These are phyloP conservation scores for Parambassis ranga DNA, from an alignment of 2,797 vertebrate species.

Conservation along the genomic window DNA sequence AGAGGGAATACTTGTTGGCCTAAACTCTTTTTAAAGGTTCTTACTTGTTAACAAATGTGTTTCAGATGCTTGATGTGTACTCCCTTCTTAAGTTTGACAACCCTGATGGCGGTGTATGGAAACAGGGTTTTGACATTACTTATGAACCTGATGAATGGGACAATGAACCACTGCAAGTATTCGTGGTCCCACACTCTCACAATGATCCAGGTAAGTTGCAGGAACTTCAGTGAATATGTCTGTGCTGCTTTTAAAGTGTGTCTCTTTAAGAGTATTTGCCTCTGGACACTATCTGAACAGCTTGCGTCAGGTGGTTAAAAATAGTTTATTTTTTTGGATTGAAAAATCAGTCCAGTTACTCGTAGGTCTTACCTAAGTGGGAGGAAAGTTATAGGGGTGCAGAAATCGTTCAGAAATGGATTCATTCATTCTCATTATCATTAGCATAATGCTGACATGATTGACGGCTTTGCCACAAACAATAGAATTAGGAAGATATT, in stretches of 20 bases:
- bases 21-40: too few species aligned
- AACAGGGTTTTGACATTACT: conserved; percentile 97
- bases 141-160: conserved; percentile 92
- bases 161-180: conserved; percentile 88
- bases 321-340: neutral
- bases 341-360: neutral
- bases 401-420: conserved; percentile 16
- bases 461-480: conserved; percentile 34
- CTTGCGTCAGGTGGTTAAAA: neutral
- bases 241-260: neutral
- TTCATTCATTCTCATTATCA: conserved; percentile 18
- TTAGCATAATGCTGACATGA: conserved; percentile 41
- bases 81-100: conserved; percentile 94
- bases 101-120: conserved; percentile 95
- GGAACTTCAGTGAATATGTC: neutral
- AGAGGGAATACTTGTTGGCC: too few species aligned
- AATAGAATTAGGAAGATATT: conserved; percentile 50
- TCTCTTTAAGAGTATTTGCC: neutral
- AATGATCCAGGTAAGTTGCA: conserved; percentile 88
- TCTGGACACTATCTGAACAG: neutral
- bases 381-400: neutral
- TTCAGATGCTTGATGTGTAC: conserved; percentile 92
- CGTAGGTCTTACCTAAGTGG: neutral
- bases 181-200: conserved; percentile 96
- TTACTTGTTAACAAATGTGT: neutral